phyloP scores from a whole-genome alignment of 2,113 vertebrate species.

The Solea senegalensis region DNA sequence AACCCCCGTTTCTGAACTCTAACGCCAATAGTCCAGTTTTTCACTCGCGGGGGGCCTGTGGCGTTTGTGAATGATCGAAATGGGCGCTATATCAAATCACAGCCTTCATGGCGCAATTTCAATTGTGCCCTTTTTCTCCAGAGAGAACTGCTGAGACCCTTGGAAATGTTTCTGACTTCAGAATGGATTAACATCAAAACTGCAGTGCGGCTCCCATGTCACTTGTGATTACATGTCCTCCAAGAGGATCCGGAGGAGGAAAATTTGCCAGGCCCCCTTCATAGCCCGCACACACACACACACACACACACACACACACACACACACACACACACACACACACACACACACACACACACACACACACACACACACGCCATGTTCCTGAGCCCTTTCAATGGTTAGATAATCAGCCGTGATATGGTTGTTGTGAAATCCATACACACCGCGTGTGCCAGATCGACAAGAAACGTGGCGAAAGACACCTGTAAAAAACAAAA shows the following conservation, averaged over 20 bases:
- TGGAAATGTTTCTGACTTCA: slow-evolving; percentile 77
- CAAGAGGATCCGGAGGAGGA: slow-evolving; percentile 57
- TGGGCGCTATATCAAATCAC: slow-evolving; percentile 41
- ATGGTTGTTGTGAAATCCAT: slow-evolving; percentile 53
- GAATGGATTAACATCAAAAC: slow-evolving; percentile 70
- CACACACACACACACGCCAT: slow-evolving; percentile 2
- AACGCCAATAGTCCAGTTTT: not conserved
- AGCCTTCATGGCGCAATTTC: slow-evolving; percentile 23
- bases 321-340: slow-evolving; percentile 32
- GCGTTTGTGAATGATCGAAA: slow-evolving; percentile 42
- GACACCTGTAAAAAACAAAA: not conserved
- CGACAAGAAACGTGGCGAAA: not conserved
- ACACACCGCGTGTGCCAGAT: slow-evolving; percentile 8
- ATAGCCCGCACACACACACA: slow-evolving; percentile 20
- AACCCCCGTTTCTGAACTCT: not conserved
- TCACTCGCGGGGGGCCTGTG: not conserved
- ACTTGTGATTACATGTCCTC: slow-evolving; percentile 76
- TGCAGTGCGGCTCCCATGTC: slow-evolving; percentile 68
- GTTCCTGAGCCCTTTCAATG: slow-evolving; percentile 27
- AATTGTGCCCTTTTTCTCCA: slow-evolving; percentile 41
- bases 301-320: slow-evolving; percentile 12
- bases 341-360: slow-evolving; percentile 24
- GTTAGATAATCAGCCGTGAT: slow-evolving; percentile 64
- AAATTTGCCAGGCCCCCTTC: slow-evolving; percentile 41
- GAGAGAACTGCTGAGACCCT: slow-evolving; percentile 58